Evolutionary conservation across 2,888 invertebrate species (phyloP), one percentile per base, ranked within the genome.

Genomic region (Sylvicola cinctus): DNA sequence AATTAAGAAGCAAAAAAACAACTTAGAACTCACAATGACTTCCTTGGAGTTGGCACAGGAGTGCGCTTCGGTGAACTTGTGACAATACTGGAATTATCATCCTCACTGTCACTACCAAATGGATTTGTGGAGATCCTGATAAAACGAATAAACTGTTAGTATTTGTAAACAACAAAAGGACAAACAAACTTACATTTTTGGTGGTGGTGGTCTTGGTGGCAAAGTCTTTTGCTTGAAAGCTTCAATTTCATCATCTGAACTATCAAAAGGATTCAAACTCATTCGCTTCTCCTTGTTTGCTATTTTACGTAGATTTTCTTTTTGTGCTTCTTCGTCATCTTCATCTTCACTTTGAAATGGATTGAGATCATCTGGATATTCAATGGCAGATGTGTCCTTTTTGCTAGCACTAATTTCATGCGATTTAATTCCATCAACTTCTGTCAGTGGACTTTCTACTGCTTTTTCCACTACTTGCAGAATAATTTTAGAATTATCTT

Each of bases 351-450:
- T 75, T 25, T 68, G 73, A 58, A 88, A 88, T 4, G 87, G 87
- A 63, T 88, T 87, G 41, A 85, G 61, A 48, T 78, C 70, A 41
- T 70, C 70, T 1, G 87, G 87, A 60, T 87, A 84, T 28, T 46
- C 16, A 23, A 23, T 16, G 13, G 16, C 14, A 12, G 8, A 6
- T 3, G 3, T 12, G n/a, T n/a, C 31, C 16, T 3, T 12, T 30
- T 36, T 4, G 15, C 28, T 32, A 25, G 26, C 5, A 31, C 23
- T 25, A 33, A 14, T 34, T 26, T 31, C 29, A 32, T 27, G n/a
- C n/a, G n/a, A n/a, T n/a, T n/a, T n/a, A n/a, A n/a, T n/a, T n/a
- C n/a, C n/a, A n/a, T n/a, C n/a, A n/a, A n/a, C n/a, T n/a, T n/a
- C n/a, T n/a, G n/a, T n/a, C n/a, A n/a, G 6, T 16, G 6, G 6